phyloP scores from a whole-genome alignment of 1,140 invertebrate species.

The Mycetomoellerius zeteki region DNA sequence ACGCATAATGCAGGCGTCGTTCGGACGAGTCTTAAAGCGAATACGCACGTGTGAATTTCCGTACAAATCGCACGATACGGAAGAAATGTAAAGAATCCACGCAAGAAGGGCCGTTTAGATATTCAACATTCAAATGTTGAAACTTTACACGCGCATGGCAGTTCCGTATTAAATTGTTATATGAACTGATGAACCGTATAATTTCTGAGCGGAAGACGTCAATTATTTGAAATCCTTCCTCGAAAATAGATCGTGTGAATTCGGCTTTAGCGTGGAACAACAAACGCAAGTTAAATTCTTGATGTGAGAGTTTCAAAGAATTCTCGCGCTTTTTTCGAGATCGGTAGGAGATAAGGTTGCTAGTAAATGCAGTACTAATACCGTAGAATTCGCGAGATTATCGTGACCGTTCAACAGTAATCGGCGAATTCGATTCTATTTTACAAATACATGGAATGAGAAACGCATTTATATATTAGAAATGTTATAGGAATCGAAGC shows the following conservation, averaged over 20 bases:
- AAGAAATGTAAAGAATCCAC: background rate
- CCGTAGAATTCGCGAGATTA: slow-evolving; percentile 19
- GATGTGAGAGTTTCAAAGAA: background rate
- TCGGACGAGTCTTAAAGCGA: slow-evolving; percentile 36
- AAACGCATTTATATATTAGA: slow-evolving; percentile 2
- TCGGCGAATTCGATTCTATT: slow-evolving; percentile 17
- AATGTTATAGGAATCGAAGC: background rate
- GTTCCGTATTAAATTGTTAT: background rate
- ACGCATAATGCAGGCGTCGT: slow-evolving; percentile 41
- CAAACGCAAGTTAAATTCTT: background rate
- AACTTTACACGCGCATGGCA: background rate
- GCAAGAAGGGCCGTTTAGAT: background rate
- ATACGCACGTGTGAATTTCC: slow-evolving; percentile 9
- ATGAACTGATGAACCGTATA: background rate
- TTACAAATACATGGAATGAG: background rate
- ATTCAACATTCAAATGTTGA: background rate
- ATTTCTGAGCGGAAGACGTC: background rate
- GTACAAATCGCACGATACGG: background rate
- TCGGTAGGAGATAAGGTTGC: background rate
- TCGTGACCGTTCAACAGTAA: slow-evolving; percentile 19
- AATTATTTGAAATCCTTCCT: background rate
- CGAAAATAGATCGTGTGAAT: background rate
- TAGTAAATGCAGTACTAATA: slow-evolving; percentile 17
- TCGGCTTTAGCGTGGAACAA: slow-evolving; percentile 22
- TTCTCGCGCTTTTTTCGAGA: background rate